Evolutionary conservation across 2,888 invertebrate species (phyloP).

Genomic region (Philereme vetulata): DNA sequence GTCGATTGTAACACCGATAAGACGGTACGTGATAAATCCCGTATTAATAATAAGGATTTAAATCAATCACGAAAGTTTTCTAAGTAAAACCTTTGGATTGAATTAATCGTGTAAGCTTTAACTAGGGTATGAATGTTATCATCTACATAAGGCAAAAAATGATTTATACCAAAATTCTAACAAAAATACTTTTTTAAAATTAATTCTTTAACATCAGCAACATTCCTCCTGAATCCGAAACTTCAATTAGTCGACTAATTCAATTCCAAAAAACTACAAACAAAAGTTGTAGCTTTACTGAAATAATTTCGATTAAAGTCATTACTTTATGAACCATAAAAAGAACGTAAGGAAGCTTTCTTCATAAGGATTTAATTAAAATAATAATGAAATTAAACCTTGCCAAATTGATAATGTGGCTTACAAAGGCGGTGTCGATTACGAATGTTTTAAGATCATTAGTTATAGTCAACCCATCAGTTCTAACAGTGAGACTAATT

Average conservation of each 20-base stretch:
- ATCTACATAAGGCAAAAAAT: too few species aligned
- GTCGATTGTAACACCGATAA: too few species aligned
- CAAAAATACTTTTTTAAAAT: not conserved
- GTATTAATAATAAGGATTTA: too few species aligned
- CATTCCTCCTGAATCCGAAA: slow-evolving; percentile 25
- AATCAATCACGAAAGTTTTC: too few species aligned
- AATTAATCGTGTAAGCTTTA: too few species aligned
- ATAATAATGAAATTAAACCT: slow-evolving; percentile 65
- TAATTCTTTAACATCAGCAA: slow-evolving; percentile 11
- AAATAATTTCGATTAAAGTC: slow-evolving; percentile 36
- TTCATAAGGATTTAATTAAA: slow-evolving; percentile 47
- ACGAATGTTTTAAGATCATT: slow-evolving; percentile 71
- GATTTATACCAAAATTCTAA: too few species aligned
- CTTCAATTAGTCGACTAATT: slow-evolving; percentile 34
- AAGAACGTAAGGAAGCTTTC: slow-evolving; percentile 39
- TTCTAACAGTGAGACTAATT: slow-evolving; percentile 72
- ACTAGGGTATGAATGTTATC: too few species aligned
- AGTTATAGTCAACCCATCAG: slow-evolving; percentile 55
- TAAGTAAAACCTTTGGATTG: too few species aligned
- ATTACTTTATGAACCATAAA: slow-evolving; percentile 38
- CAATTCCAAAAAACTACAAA: slow-evolving; percentile 31
- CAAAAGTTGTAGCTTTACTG: slow-evolving; percentile 32
- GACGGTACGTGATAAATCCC: too few species aligned
- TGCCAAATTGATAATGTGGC: slow-evolving; percentile 81
- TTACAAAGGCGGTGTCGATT: slow-evolving; percentile 60